These are phyloP conservation scores for Peromyscus maniculatus DNA, from an alignment of 2,113 vertebrate species.

Conservation along the genomic window DNA sequence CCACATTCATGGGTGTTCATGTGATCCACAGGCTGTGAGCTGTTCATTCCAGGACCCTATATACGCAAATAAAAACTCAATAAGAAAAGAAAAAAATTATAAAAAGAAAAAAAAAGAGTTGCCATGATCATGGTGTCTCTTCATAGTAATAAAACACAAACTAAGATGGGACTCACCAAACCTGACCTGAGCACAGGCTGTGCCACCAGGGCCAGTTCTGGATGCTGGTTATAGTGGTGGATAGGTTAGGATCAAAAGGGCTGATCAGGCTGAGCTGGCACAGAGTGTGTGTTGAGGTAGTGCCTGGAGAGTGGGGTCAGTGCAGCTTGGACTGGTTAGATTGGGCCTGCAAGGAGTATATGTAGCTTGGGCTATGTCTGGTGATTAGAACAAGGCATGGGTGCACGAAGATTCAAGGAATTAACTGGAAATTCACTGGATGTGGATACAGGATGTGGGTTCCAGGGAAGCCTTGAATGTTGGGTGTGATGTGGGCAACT, in stretches of 20 bases:
- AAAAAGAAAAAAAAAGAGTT: too few relatives aligned
- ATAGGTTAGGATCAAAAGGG: background rate
- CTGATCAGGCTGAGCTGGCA: background rate
- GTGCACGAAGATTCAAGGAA: background rate
- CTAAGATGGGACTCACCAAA: background rate
- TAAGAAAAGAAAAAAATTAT: background rate
- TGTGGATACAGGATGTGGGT: background rate
- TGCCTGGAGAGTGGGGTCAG: too few relatives aligned
- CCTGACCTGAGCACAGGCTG: background rate
- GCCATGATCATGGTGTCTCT: too few relatives aligned
- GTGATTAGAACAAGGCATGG: background rate
- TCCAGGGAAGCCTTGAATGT: background rate
- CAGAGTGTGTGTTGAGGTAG: background rate
- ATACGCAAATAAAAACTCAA: background rate
- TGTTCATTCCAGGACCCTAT: fast-evolving
- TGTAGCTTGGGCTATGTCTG: background rate
- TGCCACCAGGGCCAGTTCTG: background rate
- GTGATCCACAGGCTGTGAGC: background rate
- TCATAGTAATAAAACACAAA: too few relatives aligned
- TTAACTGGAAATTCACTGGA: background rate
- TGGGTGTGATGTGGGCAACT: background rate
- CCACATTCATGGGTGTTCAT: background rate
- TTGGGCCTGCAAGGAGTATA: background rate
- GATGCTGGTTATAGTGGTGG: background rate
- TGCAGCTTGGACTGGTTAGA: background rate